Percentiles rank a stretch among this genome's conserved stretches.
These are phyloP conservation scores for Nothobranchius furzeri DNA, from an alignment of 2,113 vertebrate species.

Conservation along the genomic window DNA sequence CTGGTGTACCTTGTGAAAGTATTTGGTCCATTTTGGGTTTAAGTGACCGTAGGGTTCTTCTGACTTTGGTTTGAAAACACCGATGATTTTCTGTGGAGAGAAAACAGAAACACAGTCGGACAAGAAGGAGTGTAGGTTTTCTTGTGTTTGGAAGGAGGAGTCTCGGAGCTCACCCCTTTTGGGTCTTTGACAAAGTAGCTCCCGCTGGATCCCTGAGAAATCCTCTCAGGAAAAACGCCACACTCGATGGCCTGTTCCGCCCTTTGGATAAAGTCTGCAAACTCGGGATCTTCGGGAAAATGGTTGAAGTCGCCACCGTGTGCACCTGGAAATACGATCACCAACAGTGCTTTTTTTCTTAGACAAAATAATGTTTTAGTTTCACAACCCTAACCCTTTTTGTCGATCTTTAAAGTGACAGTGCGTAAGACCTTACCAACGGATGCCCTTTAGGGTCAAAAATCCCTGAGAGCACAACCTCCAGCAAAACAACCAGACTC, in stretches of 20 bases:
- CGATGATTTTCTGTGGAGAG: slow-evolving; percentile 86
- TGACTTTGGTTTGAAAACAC: slow-evolving; percentile 98
- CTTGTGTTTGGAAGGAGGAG: background rate
- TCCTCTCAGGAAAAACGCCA: slow-evolving; percentile 90
- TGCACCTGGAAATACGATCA: slow-evolving; percentile 45
- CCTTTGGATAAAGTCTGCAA: slow-evolving; percentile 86
- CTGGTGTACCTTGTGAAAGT: slow-evolving; percentile 91
- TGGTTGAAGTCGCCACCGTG: slow-evolving; percentile 84
- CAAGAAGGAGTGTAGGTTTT: background rate
- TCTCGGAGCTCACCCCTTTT: slow-evolving; percentile 84
- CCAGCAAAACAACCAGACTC: too few relatives aligned
- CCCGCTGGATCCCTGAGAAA: slow-evolving; percentile 95
- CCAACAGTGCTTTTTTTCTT: background rate
- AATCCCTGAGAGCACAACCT: too few relatives aligned
- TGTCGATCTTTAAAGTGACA: too few relatives aligned
- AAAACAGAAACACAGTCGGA: background rate
- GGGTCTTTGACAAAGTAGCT: slow-evolving; percentile 98
- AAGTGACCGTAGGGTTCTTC: slow-evolving; percentile 98
- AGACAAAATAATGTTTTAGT: background rate
- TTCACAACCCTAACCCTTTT: too few relatives aligned
- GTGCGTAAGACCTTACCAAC: too few relatives aligned
- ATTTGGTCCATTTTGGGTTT: slow-evolving; percentile 99
- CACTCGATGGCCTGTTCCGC: slow-evolving; percentile 91
- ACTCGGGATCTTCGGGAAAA: slow-evolving; percentile 90
- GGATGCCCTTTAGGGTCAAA: too few relatives aligned